Base-by-base conservation (phyloP, 2,113 vertebrate genomes). In the Vireo altiloquus region DNA sequence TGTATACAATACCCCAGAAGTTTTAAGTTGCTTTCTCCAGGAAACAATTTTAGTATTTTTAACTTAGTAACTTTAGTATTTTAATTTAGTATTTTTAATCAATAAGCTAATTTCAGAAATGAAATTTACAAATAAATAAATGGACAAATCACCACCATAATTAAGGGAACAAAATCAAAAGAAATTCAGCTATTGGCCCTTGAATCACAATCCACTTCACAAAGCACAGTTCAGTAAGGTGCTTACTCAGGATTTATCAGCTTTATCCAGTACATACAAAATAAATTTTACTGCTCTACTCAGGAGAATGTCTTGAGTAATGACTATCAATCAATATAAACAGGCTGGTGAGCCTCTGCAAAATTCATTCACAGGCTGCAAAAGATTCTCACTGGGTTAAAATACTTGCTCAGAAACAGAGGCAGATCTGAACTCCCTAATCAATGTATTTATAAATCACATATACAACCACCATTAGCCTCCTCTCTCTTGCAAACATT, bases 61-160 rank as follows among this genome's bases (percentile, higher is more conserved):
- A 60, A 24, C 23, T 46, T 23, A 15, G 9, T 27, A 52, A 52
- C 53, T 28, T 69, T 0, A 2, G 17, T 23, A 27, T 60, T 68
- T 37, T 33, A 60, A 22, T 39, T 15, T 21, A 12, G 31, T 9
- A 31, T 22, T 68, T 54, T 75, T 76, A 90, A 47, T 28, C 60
- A 60, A 61, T 17, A 68, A 63, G 16, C 4, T 59, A 42, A 47
- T 54, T 56, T 63, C 13, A 40, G 7, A 10, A 37, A 44, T 28
- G 11, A 30, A 16, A 44, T 27, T 25, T 15, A 56, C 15, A 49
- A 61, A 71, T 28, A 50, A 22, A 54, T 56, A 31, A 60, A 80
- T 3, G 0, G 56, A 57, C 24, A 0, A 54, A 33, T 37, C 16
- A 28, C 6, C 9, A 16, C 6, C 0, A 0, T 7, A 75, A 53